Evolutionary conservation across 2,888 invertebrate species (phyloP), one percentile per base, ranked within the genome.

Genomic region (Drosophila multiciliata): DNA sequence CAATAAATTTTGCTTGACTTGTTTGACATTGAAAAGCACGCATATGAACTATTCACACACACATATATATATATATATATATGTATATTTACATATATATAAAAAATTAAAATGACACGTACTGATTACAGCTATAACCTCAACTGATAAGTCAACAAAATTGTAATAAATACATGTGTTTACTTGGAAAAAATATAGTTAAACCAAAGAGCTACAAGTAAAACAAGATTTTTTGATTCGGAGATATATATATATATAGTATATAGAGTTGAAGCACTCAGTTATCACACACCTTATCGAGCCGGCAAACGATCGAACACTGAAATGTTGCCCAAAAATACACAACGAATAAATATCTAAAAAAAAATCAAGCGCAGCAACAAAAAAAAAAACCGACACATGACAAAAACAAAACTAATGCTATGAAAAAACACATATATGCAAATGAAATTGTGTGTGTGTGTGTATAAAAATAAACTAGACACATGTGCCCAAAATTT

Each of bases 1-100:
- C 72, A 66, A 63, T 40, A 61, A 61, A 59, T 58, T 54, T 61
- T 60, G 67, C 62, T 78, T 82, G 90, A 87, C 87, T 84, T 80
- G 75, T 89, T 89, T 87, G 87, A 87, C 87, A 90, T 87, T 87
- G 87, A 90, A 88, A 78, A 65, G 20, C 60, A 68, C 78, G 63
- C 66, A 68, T 29, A 26, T 20, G 35, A 42, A 42, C 54, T 20
- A 62, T 53, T 33, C 8, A 33, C 20, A 69, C 32, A 17, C 35
- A 45, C 32, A 17, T 29, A 45, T 42, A 45, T 32, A 53, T 23
- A 17, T 8, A 38, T 45, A 58, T 33, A 54, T 8, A 38, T 64
- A 58, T 48, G 29, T 53, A 38, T 48, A 38, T 5, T 40, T 20
- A n/a, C 20, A 40, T 3, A 20, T 38, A 36, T 15, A 38, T 38